Evolutionary conservation across 2,888 invertebrate genomes (phyloP).

Genomic region (Ectemnius continuus): DNA sequence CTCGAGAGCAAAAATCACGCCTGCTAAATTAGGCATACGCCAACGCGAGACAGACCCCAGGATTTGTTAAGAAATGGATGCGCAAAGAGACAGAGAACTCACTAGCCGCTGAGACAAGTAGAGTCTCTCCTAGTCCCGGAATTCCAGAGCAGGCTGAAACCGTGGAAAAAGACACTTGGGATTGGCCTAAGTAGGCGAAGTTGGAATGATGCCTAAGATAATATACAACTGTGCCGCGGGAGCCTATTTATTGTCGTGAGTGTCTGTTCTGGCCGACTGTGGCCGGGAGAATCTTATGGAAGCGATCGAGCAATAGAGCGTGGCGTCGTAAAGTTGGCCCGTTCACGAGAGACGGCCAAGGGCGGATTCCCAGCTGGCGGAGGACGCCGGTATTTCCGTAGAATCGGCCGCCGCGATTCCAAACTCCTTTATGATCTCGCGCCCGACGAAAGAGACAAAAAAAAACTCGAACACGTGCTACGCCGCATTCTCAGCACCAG

Average conservation of each 20-base stretch:
- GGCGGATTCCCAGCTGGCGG: constrained; percentile 10
- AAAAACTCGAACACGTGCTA: constrained; percentile 63
- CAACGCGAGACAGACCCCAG: constrained; percentile 56
- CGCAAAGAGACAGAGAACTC: constrained; percentile 7
- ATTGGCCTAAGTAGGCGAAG: too few relatives aligned
- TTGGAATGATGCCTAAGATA: too few relatives aligned
- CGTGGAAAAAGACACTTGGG: too few relatives aligned
- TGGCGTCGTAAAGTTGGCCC: constrained; percentile 24
- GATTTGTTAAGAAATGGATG: constrained; percentile 62
- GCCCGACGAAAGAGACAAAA: constrained; percentile 33
- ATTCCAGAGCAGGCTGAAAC: background rate
- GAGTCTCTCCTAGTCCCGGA: background rate
- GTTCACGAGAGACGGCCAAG: constrained; percentile 14
- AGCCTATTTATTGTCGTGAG: too few relatives aligned
- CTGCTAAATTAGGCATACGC: constrained; percentile 68
- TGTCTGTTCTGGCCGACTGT: too few relatives aligned
- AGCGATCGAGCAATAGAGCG: background rate
- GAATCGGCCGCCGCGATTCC: constrained; percentile 26
- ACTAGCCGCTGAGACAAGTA: background rate
- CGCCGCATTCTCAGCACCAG: constrained; percentile 40
- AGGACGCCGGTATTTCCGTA: constrained; percentile 17
- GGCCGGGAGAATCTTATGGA: too few relatives aligned
- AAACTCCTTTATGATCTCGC: constrained; percentile 43
- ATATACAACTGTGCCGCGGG: too few relatives aligned
- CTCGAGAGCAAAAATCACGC: constrained; percentile 61